Percentiles rank a stretch among this genome's conserved stretches.
phyloP scores from a whole-genome alignment of 2,113 vertebrate species.

The Gasterosteus aculeatus region DNA sequence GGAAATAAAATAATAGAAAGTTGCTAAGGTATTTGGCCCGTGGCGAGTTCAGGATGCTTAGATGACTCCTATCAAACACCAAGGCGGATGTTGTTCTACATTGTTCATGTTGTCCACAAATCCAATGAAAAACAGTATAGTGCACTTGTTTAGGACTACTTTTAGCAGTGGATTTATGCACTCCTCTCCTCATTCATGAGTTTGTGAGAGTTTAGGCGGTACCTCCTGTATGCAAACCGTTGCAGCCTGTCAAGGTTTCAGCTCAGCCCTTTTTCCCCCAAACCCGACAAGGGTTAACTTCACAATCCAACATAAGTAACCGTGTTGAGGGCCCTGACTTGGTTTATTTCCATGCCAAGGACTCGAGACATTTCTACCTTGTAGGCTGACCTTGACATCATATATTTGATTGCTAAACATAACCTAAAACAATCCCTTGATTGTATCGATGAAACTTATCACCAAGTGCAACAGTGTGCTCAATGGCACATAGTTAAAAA shows the following conservation, averaged over 20 bases:
- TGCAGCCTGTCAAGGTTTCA: too few relatives aligned
- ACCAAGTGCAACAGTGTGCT: not conserved
- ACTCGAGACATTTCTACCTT: not conserved
- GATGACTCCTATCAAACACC: not conserved
- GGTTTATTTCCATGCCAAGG: not conserved
- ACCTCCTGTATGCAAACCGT: too few relatives aligned
- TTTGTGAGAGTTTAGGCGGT: not conserved
- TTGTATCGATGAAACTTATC: not conserved
- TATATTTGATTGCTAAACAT: not conserved
- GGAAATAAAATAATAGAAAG: not conserved
- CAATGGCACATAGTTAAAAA: not conserved
- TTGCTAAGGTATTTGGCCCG: not conserved
- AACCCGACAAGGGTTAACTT: not conserved
- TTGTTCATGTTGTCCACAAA: not conserved
- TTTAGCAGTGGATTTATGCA: not conserved
- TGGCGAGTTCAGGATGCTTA: conserved; percentile 21
- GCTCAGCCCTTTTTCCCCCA: not conserved
- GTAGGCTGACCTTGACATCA: not conserved
- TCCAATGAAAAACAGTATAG: not conserved
- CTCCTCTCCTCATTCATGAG: not conserved
- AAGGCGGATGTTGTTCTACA: not conserved
- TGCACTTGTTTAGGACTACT: not conserved
- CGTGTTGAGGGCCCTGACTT: not conserved
- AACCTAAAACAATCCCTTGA: not conserved
- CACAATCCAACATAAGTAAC: not conserved